Base-by-base conservation (phyloP, 1,140 invertebrate genomes). In the Colletes latitarsis region DNA sequence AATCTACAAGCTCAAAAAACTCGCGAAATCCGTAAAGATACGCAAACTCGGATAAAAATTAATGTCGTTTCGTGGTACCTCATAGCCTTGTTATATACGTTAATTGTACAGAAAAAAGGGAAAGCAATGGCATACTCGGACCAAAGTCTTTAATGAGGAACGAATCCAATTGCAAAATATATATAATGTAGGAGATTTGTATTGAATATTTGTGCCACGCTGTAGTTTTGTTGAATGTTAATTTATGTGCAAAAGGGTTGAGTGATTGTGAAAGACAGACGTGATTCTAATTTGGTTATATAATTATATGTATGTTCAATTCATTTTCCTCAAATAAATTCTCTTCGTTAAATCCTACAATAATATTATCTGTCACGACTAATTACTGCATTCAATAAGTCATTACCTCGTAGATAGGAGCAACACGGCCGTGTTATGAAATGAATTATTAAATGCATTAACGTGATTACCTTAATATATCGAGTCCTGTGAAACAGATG, bases 141-240 rank as follows among this genome's bases (percentile, higher is more conserved):
- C 19, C 6, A 53, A 19, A 19, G 10, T 9, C 17, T 62, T 71
- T 71, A 70, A 71, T 21, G 60, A 64, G 30, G 4, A n/a, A 30
- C 19, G 49, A 55, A 72, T 73, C 39, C 69, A 64, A 55, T 72
- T 78, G 55, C 49, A 30, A 73, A 73, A 78, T 72, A 46, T 46
- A 3, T 6, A 9, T 9, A 46, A 30, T 30, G 30, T 30, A 30
- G 30, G 30, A 30, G 30, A 30, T 30, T 30, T 30, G 1, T 30
- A 30, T 30, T 30, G 30, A 30, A 30, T 30, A 2, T 30, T 30
- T 30, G 30, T 30, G 30, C 30, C 30, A 30, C 30, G 30, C 30
- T 30, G 30, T 2, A 30, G 30, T 30, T 30, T 30, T 30, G 30
- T 30, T 30, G 30, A 30, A 30, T 30, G 30, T 30, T 30, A 30